phyloP scores from a whole-genome alignment of 2,888 invertebrate species.

The Dolichomitus sp. region DNA sequence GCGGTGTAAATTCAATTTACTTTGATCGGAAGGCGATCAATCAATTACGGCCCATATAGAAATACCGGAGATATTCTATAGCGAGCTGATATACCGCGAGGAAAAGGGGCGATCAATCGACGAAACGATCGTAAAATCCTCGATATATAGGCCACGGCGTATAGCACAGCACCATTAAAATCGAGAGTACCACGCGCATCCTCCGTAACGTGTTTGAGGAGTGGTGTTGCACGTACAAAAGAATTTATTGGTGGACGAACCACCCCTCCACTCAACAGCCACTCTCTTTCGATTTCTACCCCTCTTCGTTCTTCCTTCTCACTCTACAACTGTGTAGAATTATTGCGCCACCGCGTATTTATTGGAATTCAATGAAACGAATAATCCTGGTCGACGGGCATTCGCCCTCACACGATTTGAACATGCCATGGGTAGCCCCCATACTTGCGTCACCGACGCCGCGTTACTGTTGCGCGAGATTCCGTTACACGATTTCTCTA shows the following conservation, averaged over 20 bases:
- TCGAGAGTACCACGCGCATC: slow-evolving; percentile 58
- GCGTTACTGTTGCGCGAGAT: slow-evolving; percentile 42
- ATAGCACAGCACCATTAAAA: slow-evolving; percentile 59
- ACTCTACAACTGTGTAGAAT: slow-evolving; percentile 51
- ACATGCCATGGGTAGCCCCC: neutral
- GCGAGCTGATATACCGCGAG: neutral
- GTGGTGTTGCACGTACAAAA: slow-evolving; percentile 55
- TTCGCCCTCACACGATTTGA: slow-evolving; percentile 21
- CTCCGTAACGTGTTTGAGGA: slow-evolving; percentile 57
- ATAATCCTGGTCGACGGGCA: slow-evolving; percentile 42
- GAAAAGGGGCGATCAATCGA: slow-evolving; percentile 18
- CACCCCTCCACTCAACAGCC: slow-evolving; percentile 18
- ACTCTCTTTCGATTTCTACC: slow-evolving; percentile 20
- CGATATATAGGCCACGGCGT: slow-evolving; percentile 7
- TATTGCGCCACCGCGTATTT: slow-evolving; percentile 69
- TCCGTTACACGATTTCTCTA: slow-evolving; percentile 64
- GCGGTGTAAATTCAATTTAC: slow-evolving; percentile 23
- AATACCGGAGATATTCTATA: slow-evolving; percentile 6
- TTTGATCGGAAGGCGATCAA: slow-evolving; percentile 26
- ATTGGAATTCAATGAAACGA: slow-evolving; percentile 74
- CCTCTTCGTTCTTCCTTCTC: neutral
- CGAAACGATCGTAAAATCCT: slow-evolving; percentile 39
- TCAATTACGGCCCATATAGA: slow-evolving; percentile 34
- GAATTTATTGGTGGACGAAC: slow-evolving; percentile 66
- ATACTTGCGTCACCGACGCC: slow-evolving; percentile 44